Evolutionary conservation across 1,140 invertebrate species (phyloP), one percentile per base, ranked within the genome.

Genomic region (Trinorchestia longiramus): DNA sequence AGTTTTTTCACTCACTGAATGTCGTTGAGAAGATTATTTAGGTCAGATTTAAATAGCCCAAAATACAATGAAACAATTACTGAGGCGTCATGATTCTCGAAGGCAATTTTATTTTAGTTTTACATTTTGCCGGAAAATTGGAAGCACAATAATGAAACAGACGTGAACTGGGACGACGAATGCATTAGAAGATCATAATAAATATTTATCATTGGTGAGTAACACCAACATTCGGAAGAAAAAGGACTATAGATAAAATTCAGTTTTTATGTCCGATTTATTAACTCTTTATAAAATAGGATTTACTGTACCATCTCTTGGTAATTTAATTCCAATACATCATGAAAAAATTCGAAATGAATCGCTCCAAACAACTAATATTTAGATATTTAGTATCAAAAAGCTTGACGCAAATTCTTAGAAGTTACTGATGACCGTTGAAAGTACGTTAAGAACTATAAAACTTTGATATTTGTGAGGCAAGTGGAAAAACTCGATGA

Each of bases 401-500:
- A 77, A 23, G 62, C 36, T 77, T 77, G 1, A 77, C 3, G 8
- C 36, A 36, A 77, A 36, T 77, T 15, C 62, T 53, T 53, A 8
- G 47, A 53, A 6, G 28, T 36, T 77, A 77, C 8, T 77, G 62
- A 77, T 77, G 28, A 36, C 15, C 28, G 62, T 77, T 36, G 1
- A 77, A 23, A 36, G 1, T 36, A 36, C 62, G 11, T 77, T 23
- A 77, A 77, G 62, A 36, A 53, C 19, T 53, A 53, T 36, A 77
- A 77, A 19, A 77, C 62, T 77, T 77, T 77, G 62, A 77, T 36
- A 36, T 3, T 98, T 98, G 97, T 98, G 98, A 97, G 98, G 98
- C 62, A 77, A 36, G 62, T 77, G 62, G 62, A 77, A 77, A 77
- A 77, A 77, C 36, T 77, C 62, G 62, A 77, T 28, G 62, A 77